Evolutionary conservation across 2,888 invertebrate species (phyloP), one percentile per base, ranked within the genome.

Genomic region (Hemicrepidius hirtus): DNA sequence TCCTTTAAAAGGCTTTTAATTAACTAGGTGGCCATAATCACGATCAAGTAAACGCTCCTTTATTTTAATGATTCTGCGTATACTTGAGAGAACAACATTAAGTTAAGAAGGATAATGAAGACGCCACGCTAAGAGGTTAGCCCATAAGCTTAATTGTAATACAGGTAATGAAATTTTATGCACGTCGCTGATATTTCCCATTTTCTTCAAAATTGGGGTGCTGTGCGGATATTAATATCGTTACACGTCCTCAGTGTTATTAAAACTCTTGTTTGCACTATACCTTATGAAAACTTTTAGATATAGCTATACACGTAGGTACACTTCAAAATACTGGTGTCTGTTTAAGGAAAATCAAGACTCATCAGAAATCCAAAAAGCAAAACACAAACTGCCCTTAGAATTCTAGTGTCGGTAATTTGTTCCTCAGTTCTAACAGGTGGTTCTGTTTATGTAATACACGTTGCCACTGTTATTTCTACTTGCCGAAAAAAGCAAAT

Each of bases 1-100:
- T 65, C 60, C 49, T 50, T 50, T 59, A 40, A 66, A 50, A 37
- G 66, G n/a, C 64, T 76, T 76, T 80, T 82, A 81, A 81, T 82
- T 81, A 82, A 78, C 81, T 80, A 76, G 79, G 78, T 80, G 79
- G 78, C 79, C 75, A 75, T 79, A 81, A 81, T 81, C 80, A 81
- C 80, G 81, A 81, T 81, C 79, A 68, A 71, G 68, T 73, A 75
- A 75, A 74, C 73, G 75, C 75, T 75, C 75, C 77, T 78, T 80
- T 81, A 79, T 79, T 81, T 82, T 82, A 82, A 82, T 81, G 83
- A 80, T 83, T 82, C 82, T 80, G 74, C 79, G 83, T 82, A 82
- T 66, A 50, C 57, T 24, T 37, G 53, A 16, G 35, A 49, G 68
- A 62, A 37, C 64, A 46, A 53, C 50, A 20, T 40, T 65, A 24